A percentile compares a stretch with the other conserved stretches of the same genome.
These are phyloP conservation scores for Megalopta genalis DNA, from an alignment of 1,140 invertebrate species.

Conservation along the genomic window DNA sequence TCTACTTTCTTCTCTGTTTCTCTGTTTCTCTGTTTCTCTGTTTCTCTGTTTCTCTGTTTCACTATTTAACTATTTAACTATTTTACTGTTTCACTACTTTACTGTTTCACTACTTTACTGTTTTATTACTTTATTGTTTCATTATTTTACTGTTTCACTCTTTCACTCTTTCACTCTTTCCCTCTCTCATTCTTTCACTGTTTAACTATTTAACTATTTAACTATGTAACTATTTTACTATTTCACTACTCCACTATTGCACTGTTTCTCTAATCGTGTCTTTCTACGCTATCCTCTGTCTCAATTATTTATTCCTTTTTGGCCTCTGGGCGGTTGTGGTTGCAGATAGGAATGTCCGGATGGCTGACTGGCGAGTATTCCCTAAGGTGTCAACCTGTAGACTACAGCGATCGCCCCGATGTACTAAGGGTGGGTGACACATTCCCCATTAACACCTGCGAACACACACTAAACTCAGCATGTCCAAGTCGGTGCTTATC, in stretches of 20 bases:
- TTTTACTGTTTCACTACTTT: constrained; percentile 45
- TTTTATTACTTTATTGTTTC: too few species aligned
- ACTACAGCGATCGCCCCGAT: constrained; percentile 93
- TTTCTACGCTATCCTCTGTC: background rate
- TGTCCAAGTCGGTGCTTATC: too few species aligned
- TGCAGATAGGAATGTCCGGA: constrained; percentile 91
- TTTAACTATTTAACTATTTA: too few species aligned
- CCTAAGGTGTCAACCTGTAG: constrained; percentile 96
- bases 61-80: constrained; percentile 8
- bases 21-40: background rate
- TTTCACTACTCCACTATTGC: too few species aligned
- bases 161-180: too few species aligned
- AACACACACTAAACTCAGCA: constrained; percentile 5
- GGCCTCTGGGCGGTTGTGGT: constrained; percentile 81
- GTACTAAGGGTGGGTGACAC: constrained; percentile 90
- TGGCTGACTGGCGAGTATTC: constrained; percentile 95
- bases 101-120: too few species aligned
- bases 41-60: background rate
- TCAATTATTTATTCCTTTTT: constrained; percentile 39
- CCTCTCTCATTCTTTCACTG: too few species aligned
- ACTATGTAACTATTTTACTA: too few species aligned
- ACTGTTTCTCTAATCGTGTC: background rate
- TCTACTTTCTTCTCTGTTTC: background rate
- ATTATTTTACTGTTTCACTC: too few species aligned
- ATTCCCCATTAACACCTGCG: constrained; percentile 48